Percentiles rank a stretch among this genome's conserved stretches.
phyloP scores from a whole-genome alignment of 1,140 invertebrate species.

The Papilio polytes region DNA sequence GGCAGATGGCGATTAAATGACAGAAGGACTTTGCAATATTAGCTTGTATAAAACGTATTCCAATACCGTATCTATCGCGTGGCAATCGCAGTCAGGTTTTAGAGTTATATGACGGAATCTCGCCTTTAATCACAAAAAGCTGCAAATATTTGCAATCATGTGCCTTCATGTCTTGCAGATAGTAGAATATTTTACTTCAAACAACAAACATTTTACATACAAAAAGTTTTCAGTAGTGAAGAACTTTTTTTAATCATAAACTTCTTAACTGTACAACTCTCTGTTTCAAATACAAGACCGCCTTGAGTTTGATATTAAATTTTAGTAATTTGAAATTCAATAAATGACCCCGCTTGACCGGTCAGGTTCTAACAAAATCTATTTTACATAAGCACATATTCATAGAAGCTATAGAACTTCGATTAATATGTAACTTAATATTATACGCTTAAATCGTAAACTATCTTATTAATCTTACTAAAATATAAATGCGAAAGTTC shows the following conservation, averaged over 20 bases:
- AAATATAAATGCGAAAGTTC: no score
- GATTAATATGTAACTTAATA: no score
- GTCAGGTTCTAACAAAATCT: neutral
- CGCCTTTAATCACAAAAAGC: no score
- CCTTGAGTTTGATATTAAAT: slow-evolving; percentile 19
- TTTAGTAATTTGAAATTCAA: slow-evolving; percentile 17
- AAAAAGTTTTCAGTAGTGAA: neutral
- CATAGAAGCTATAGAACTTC: neutral
- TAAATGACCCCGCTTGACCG: slow-evolving; percentile 2
- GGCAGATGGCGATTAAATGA: no score
- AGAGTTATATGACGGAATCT: no score
- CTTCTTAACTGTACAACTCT: neutral
- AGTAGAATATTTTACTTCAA: neutral
- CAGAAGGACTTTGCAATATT: no score
- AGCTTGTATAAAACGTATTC: no score
- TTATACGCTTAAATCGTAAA: no score
- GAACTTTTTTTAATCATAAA: slow-evolving; percentile 11
- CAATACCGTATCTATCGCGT: no score
- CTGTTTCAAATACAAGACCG: neutral
- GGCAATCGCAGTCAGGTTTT: no score
- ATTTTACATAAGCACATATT: neutral
- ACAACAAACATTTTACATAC: neutral
- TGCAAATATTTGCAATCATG: neutral
- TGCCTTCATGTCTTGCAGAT: neutral
- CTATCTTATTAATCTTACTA: no score